phyloP scores from a whole-genome alignment of 2,797 vertebrate genomes.

The Morus bassanus region DNA sequence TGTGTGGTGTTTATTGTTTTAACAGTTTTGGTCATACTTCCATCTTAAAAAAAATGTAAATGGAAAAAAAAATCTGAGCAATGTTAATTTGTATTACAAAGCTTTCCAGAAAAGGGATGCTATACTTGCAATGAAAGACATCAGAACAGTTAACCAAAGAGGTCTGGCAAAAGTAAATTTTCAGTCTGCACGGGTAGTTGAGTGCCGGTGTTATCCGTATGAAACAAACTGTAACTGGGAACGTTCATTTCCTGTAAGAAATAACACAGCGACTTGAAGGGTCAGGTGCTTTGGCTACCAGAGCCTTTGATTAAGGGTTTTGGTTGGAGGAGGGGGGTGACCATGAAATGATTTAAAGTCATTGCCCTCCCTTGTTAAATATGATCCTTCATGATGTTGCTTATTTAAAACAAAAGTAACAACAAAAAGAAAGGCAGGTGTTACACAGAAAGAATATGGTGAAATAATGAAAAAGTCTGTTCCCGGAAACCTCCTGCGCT shows the following conservation, averaged over 20 bases:
- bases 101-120: background rate
- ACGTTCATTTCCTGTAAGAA: background rate
- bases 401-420: background rate
- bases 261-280: background rate
- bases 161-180: background rate
- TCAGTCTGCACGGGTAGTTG: background rate
- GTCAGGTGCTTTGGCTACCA: background rate
- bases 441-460: background rate
- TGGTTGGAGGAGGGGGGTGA: accelerated
- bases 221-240: background rate
- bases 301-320: background rate
- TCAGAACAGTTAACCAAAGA: background rate
- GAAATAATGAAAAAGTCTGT: background rate
- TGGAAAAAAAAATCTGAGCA: background rate
- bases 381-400: background rate
- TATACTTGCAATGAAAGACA: background rate
- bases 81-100: background rate
- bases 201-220: background rate
- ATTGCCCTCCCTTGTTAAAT: background rate
- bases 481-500: background rate
- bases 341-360: background rate
- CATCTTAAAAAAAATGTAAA: background rate
- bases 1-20: accelerated
- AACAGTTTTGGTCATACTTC: background rate
- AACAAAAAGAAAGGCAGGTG: background rate